phyloP scores from a whole-genome alignment of 2,113 vertebrate genomes.

The Brachionichthys hirsutus region DNA sequence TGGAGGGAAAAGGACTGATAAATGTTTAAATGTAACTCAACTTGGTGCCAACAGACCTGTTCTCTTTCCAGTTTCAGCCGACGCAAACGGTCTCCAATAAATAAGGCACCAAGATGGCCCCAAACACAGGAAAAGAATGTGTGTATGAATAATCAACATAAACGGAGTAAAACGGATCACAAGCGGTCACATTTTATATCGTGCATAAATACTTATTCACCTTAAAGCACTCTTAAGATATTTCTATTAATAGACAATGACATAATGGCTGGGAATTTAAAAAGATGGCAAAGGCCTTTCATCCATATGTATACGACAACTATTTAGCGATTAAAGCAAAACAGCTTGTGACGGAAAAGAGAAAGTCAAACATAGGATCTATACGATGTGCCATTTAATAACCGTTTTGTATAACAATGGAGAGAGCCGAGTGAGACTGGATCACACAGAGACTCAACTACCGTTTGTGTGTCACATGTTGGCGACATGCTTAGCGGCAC shows the following conservation, averaged over 20 bases:
- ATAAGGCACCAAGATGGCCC: slow-evolving; percentile 63
- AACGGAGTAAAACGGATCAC: slow-evolving; percentile 43
- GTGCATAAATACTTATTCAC: slow-evolving; percentile 74
- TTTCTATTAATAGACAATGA: slow-evolving; percentile 62
- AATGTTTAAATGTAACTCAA: slow-evolving; percentile 30
- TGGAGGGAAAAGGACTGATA: slow-evolving; percentile 9
- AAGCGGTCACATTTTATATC: slow-evolving; percentile 66
- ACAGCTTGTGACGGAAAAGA: slow-evolving; percentile 35
- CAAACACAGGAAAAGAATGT: slow-evolving; percentile 22
- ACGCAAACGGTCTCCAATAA: slow-evolving; percentile 65
- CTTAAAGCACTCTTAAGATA: slow-evolving; percentile 69
- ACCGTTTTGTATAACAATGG: slow-evolving; percentile 5
- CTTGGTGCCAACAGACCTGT: slow-evolving; percentile 37
- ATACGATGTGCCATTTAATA: slow-evolving; percentile 32
- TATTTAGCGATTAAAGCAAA: slow-evolving; percentile 37
- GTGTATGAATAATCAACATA: slow-evolving; percentile 35
- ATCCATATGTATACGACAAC: slow-evolving; percentile 25
- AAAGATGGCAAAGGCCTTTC: slow-evolving; percentile 36
- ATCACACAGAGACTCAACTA: neutral
- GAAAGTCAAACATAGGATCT: slow-evolving; percentile 19
- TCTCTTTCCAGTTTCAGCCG: slow-evolving; percentile 61
- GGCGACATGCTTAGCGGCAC: slow-evolving; percentile 15
- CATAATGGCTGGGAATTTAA: slow-evolving; percentile 53
- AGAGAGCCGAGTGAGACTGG: slow-evolving; percentile 15
- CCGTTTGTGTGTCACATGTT: slow-evolving; percentile 20